These are phyloP conservation scores for Chalcis sispes DNA, from an alignment of 2,888 invertebrate species.

Conservation along the genomic window DNA sequence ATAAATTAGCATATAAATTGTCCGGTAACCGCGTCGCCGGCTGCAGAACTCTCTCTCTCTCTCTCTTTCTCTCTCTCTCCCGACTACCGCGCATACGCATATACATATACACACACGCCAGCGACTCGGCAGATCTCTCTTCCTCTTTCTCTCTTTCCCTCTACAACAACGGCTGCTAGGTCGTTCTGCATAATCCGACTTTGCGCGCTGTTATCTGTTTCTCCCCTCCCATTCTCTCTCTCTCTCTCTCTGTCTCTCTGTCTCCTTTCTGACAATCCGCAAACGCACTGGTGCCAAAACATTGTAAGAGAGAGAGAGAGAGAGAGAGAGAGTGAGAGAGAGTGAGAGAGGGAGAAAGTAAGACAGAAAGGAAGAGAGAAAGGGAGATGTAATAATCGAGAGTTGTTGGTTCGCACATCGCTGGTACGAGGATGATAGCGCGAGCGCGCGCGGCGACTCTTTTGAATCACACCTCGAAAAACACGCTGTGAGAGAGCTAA, in stretches of 20 bases:
- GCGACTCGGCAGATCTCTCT: slow-evolving; percentile 51
- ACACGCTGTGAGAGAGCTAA: slow-evolving; percentile 5
- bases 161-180: slow-evolving; percentile 27
- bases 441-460: background rate
- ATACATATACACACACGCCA: no score
- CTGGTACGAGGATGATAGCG: background rate
- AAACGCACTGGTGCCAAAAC: slow-evolving; percentile 3
- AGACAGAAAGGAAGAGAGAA: slow-evolving; percentile 6
- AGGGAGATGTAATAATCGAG: no score
- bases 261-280: slow-evolving; percentile 32
- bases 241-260: slow-evolving; percentile 28
- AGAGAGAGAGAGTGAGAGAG: slow-evolving; percentile 12
- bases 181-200: slow-evolving; percentile 70
- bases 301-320: background rate
- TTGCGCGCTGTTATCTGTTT: background rate
- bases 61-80: slow-evolving; percentile 47
- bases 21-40: slow-evolving; percentile 64
- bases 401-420: slow-evolving; percentile 31
- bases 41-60: slow-evolving; percentile 47
- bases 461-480: slow-evolving; percentile 46
- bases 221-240: slow-evolving; percentile 32
- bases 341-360: background rate
- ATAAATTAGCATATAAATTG: slow-evolving; percentile 77
- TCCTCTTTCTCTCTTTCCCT: slow-evolving; percentile 43
- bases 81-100: slow-evolving; percentile 38